Base-by-base conservation (phyloP, 2,888 invertebrate genomes). In the Tinea trinotella region DNA sequence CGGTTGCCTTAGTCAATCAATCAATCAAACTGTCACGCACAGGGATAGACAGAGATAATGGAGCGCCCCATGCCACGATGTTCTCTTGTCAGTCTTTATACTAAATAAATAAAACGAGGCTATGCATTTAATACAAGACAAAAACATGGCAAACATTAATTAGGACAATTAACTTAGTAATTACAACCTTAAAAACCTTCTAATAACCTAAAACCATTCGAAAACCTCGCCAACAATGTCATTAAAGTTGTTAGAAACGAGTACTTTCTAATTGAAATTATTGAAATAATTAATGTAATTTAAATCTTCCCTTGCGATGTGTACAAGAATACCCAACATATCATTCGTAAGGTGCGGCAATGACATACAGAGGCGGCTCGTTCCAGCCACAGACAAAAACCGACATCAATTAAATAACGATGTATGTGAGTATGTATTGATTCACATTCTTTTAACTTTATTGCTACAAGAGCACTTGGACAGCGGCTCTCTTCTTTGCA, bases 361-460 rank as follows among this genome's bases (percentile, higher is more conserved):
- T 61, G 67, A 70, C 64, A 67, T 62, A 67, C 62, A 60, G 63
- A 59, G 68, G 74, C 81, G 81, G 82, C 76, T 70, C 35, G 70
- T 19, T 34, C 48, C 73, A 70, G 69, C 60, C 67, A 64, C 74
- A 71, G 68, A 78, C 78, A 79, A 80, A 80, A 76, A 75, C 76
- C 70, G 70, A 76, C 81, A 82, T 83, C 80, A 81, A 80, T 83
- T 82, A 78, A 76, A 71, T 62, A 60, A 67, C 70, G 69, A 70
- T 72, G 70, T 71, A 66, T 66, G 68, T n/a, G 68, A 63, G 50
- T 52, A 53, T 59, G 57, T 48, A 54, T 54, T 56, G 55, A 55
- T 53, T 56, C 54, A 57, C 55, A 46, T 55, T 52, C 52, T 48
- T 55, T 54, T 34, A 54, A 36, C 20, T 54, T 56, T 54, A 44